These are phyloP conservation scores for Chouioia cunea DNA, from an alignment of 2,888 invertebrate genomes.

Conservation along the genomic window DNA sequence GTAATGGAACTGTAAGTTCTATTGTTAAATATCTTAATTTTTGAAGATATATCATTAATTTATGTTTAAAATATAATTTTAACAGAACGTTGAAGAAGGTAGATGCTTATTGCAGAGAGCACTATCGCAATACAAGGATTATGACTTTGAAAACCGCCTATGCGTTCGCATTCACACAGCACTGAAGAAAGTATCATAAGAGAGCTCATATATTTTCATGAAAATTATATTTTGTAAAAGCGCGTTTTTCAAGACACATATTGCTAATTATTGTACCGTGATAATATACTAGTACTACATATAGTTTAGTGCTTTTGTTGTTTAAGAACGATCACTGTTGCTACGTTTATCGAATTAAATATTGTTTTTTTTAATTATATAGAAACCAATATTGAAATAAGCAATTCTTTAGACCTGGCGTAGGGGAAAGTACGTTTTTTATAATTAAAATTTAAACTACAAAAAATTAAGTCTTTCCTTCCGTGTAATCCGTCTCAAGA, in stretches of 20 bases:
- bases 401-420: no score
- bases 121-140: conserved; percentile 73
- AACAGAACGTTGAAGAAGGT: conserved; percentile 72
- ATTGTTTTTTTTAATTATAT: conserved; percentile 33
- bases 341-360: conserved; percentile 1
- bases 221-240: conserved; percentile 34
- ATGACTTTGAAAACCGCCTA: conserved; percentile 78
- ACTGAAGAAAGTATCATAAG: conserved; percentile 44
- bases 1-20: conserved; percentile 56
- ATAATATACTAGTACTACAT: conserved; percentile 8
- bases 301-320: conserved; percentile 36
- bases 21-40: neutral
- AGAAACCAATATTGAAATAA: neutral
- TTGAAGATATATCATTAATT: neutral
- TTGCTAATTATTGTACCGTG: conserved; percentile 30
- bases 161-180: conserved; percentile 75
- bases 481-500: conserved; percentile 36
- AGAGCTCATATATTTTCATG: conserved; percentile 2
- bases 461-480: conserved; percentile 9
- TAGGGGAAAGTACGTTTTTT: no score
- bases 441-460: no score
- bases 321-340: conserved; percentile 18
- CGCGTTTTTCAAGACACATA: neutral
- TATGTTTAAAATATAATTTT: conserved; percentile 46
- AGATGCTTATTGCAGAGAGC: conserved; percentile 69